These are phyloP conservation scores for Homarus americanus DNA, from an alignment of 1,140 invertebrate species.

Conservation along the genomic window DNA sequence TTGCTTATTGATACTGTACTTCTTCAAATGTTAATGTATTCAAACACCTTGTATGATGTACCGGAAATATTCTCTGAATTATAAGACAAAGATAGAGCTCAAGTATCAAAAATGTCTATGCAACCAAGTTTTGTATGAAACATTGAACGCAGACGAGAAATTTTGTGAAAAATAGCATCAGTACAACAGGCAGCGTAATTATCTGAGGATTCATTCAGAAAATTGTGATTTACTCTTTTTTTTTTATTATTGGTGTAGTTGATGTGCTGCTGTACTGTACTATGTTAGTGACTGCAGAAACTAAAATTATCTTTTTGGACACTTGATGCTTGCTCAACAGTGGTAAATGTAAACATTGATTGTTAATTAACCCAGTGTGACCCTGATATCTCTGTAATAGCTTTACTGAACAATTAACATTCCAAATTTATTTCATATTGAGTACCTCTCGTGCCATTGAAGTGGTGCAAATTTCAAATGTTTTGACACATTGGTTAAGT, in stretches of 20 bases:
- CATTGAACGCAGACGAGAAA: background rate
- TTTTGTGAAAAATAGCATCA: background rate
- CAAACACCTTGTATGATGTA: background rate
- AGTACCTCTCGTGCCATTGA: background rate
- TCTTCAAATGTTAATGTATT: background rate
- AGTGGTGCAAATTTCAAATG: background rate
- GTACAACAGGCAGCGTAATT: background rate
- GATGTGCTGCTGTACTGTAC: background rate
- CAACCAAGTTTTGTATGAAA: slow-evolving; percentile 36
- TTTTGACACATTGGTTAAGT: background rate
- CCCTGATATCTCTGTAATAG: background rate
- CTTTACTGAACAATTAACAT: background rate
- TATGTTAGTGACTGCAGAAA: background rate
- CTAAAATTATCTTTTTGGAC: background rate
- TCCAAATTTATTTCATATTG: background rate
- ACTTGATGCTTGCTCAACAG: background rate
- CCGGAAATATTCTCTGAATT: background rate
- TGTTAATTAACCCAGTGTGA: background rate
- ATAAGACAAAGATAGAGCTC: background rate
- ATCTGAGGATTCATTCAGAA: too few species aligned
- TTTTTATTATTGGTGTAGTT: background rate
- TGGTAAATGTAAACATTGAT: background rate
- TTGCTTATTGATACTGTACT: too few species aligned
- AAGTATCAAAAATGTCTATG: slow-evolving; percentile 36
- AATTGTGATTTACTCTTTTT: background rate